These are phyloP conservation scores for Notarius quadriscutis DNA, from an alignment of 2,113 vertebrate species.

Conservation along the genomic window DNA sequence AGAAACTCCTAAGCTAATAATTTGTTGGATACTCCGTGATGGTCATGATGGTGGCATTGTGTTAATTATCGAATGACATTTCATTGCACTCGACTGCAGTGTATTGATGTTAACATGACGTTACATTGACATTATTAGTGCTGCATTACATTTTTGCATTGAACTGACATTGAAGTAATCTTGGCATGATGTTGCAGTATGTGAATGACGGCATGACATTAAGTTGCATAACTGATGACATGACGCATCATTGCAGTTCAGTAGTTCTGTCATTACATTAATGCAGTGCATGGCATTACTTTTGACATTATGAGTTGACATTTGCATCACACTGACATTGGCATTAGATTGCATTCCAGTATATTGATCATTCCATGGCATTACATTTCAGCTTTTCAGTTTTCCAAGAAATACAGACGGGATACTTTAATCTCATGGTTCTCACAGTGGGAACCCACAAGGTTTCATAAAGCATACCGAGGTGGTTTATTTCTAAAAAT, in stretches of 20 bases:
- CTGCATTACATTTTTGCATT: no score
- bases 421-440: not conserved
- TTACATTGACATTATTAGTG: not conserved
- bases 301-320: not conserved
- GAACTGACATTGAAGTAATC: not conserved
- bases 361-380: not conserved
- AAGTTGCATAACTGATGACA: not conserved
- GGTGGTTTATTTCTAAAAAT: not conserved
- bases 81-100: not conserved
- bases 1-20: not conserved
- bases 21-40: not conserved
- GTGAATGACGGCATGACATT: not conserved
- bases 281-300: not conserved
- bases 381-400: not conserved
- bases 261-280: not conserved
- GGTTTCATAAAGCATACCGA: not conserved
- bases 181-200: not conserved
- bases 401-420: not conserved
- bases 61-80: not conserved
- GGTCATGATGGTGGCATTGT: not conserved
- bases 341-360: not conserved
- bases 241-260: not conserved
- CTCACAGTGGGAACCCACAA: not conserved
- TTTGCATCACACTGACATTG: not conserved
- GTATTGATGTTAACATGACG: no score